Evolutionary conservation across 2,797 vertebrate genomes (phyloP).

Genomic region (Melanotaenia parkinsoni): DNA sequence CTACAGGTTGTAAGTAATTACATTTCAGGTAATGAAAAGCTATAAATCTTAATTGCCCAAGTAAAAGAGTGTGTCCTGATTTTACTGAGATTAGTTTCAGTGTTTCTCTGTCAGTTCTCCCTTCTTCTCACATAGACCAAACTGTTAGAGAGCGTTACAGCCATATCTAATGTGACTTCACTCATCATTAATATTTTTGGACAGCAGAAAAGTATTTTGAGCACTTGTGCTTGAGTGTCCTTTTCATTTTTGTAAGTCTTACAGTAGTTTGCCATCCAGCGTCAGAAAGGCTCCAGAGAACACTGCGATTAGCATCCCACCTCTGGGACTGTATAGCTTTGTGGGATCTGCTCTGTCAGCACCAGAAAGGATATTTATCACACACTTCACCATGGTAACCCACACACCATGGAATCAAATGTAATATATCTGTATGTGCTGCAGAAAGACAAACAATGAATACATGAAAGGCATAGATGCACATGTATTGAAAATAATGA

Average conservation of each 20-base stretch:
- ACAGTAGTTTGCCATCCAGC: conserved; percentile 64
- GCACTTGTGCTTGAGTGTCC: conserved; percentile 20
- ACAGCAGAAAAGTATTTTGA: conserved; percentile 20
- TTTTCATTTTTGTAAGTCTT: conserved; percentile 40
- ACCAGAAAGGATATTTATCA: conserved; percentile 77
- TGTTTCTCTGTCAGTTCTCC: not conserved
- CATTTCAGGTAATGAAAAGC: conserved; percentile 59
- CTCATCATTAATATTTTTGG: conserved; percentile 33
- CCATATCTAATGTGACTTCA: conserved; percentile 30
- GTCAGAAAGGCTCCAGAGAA: conserved; percentile 55
- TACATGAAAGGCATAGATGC: conserved; percentile 18
- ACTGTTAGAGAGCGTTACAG: conserved; percentile 32
- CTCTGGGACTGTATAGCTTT: conserved; percentile 63
- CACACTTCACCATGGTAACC: conserved; percentile 46
- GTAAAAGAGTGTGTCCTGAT: too few species aligned
- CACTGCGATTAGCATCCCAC: conserved; percentile 60
- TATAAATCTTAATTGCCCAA: conserved; percentile 6
- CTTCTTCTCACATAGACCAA: conserved; percentile 10
- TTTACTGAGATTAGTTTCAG: not conserved
- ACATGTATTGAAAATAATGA: conserved; percentile 16
- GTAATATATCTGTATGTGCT: conserved; percentile 24
- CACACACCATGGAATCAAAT: conserved; percentile 31
- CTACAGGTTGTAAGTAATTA: conserved; percentile 48
- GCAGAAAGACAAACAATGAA: conserved; percentile 39
- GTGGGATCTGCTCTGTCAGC: conserved; percentile 72